Evolutionary conservation across 2,113 vertebrate genomes (phyloP).

Genomic region (Clinocottus analis): DNA sequence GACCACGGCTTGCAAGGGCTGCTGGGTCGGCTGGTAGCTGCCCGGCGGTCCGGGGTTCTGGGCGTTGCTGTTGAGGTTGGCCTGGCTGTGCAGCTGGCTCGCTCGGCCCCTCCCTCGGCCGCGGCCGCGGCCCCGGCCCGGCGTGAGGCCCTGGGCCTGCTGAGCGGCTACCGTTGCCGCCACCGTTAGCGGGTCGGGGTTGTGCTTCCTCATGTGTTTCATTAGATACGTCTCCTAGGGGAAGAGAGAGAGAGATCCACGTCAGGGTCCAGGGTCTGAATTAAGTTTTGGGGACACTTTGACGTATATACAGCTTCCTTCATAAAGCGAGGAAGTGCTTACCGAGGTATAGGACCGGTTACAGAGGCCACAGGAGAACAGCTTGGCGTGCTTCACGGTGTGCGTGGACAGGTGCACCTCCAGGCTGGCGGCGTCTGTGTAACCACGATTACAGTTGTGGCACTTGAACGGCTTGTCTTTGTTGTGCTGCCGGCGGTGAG

Average conservation of each 20-base stretch:
- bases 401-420: constrained; percentile 98
- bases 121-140: constrained; percentile 76
- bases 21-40: constrained; percentile 74
- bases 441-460: constrained; percentile 98
- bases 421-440: constrained; percentile 93
- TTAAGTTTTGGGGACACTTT: background rate
- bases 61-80: constrained; percentile 78
- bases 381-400: constrained; percentile 98
- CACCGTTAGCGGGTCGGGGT: constrained; percentile 86
- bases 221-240: constrained; percentile 96
- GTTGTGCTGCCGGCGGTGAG: constrained; percentile 98
- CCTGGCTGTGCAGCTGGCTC: constrained; percentile 79
- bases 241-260: constrained; percentile 4
- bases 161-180: constrained; percentile 80
- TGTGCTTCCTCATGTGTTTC: constrained; percentile 99
- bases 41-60: constrained; percentile 72
- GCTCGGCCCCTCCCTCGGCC: constrained; percentile 81
- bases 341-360: constrained; percentile 97
- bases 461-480: constrained; percentile 99
- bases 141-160: constrained; percentile 77
- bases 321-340: constrained; percentile 61
- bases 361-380: constrained; percentile 96
- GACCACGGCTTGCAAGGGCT: constrained; percentile 80
- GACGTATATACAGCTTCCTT: background rate
- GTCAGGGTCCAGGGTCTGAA: background rate